Evolutionary conservation across 2,888 invertebrate genomes (phyloP), one percentile per base, ranked within the genome.

Genomic region (Acanthosepion pharaonis): DNA sequence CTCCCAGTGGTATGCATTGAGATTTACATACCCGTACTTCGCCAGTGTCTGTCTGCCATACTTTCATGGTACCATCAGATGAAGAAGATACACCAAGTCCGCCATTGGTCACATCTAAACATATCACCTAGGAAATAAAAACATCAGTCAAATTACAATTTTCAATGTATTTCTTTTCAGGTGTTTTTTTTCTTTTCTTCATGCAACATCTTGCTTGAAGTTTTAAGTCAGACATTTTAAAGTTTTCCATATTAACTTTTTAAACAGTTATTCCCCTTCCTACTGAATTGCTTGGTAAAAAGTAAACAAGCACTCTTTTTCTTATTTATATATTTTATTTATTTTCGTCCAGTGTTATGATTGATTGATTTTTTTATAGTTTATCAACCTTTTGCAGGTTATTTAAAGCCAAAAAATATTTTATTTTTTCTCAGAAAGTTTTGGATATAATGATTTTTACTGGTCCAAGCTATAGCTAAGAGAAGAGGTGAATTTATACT

Each of bases 41-140:
- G 97, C 98, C 98, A 96, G 98, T 98, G 96, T 98, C 97, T 94
- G 98, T 98, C 96, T 98, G 98, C 98, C 98, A 98, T 28, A 98
- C 97, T 94, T 98, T 96, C 4, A 98, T 97, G 96, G 98, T 98
- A 95, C 98, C 98, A 94, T 98, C 98, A 95, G 98, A 98, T 97
- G 98, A 98, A 94, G 98, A 98, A 23, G 98, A 98, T 33, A 98
- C 98, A 59, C 98, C 98, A 91, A 98, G 97, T 25, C 98, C 98
- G 96, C 98, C 98, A 92, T 98, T 97, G 94, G 98, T 98, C 5
- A 98, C 98, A 96, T 98, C 98, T n/a, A 98, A 97, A 95, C 98
- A 98, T 9, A 98, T 96, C n/a, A 98, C 97, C 97, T 98, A 94
- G 55, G 15, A 55, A 93, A 93, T 5, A 78, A 78, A 78, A 78